Evolutionary conservation across 2,888 invertebrate genomes (phyloP), one percentile per base, ranked within the genome.

Genomic region (Penaeus monodon): DNA sequence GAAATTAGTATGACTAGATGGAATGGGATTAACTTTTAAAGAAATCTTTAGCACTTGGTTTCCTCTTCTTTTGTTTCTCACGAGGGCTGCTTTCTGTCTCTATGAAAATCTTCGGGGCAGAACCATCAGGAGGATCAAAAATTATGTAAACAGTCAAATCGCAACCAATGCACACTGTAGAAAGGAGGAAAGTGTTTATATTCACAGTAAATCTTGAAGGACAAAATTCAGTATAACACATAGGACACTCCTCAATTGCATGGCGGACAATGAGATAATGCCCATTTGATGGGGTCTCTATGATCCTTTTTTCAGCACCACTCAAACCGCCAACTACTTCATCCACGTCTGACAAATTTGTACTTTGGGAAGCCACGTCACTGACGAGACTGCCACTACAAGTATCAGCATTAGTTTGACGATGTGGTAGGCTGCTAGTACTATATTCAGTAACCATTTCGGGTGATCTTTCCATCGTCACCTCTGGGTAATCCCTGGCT

Each of bases 211-310:
- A 81, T 27, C 38, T 38, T 12, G 70, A 57, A 49, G 68, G 81
- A 27, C 70, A 68, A 20, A 81, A 20, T 22, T 38, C 22, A 20
- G 57, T 68, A 24, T 81, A 81, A 70, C 81, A 81, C 33, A 68
- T 81, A 24, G 81, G 81, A 29, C 81, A 81, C 44, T 81, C 81
- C 57, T 66, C 57, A 27, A 81, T 49, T 17, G 81, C 68, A 27
- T 70, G 70, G 8, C 57, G 44, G 17, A 81, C 81, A 8, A 81
- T 70, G 27, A 70, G 70, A 38, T 81, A 81, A 49, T 68, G 70
- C 17, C 81, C 81, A 70, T 70, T 70, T 6, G 29, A 14, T 49
- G 81, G 81, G 44, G 81, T 81, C 68, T 81, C 57, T 12, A 81
- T 49, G 29, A n/a, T 64, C 14, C 7, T n/a, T 22, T 63, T 38